These are phyloP conservation scores for Dryobotodes eremita DNA, from an alignment of 2,888 invertebrate species.

Conservation along the genomic window DNA sequence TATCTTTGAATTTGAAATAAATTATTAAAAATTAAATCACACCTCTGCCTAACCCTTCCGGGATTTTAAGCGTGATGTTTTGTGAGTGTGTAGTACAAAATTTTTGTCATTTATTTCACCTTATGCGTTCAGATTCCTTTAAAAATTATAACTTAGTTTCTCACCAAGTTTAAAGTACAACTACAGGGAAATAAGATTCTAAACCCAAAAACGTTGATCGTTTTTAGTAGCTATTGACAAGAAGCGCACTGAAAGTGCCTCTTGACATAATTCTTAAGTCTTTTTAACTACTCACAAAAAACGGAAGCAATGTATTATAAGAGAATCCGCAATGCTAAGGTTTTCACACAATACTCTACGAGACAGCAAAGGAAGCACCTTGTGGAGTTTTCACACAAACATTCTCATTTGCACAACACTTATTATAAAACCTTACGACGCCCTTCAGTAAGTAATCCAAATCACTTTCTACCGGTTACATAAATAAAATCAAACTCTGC, in stretches of 20 bases:
- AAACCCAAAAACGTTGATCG: neutral
- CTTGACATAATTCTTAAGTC: neutral
- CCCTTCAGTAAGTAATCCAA: neutral
- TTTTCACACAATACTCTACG: neutral
- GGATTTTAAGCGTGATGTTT: neutral
- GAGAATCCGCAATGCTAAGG: neutral
- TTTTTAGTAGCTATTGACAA: neutral
- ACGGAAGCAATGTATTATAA: neutral
- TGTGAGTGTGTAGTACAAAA: neutral
- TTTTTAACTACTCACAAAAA: neutral
- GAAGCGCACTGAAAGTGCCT: too few species aligned
- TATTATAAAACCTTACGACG: slow-evolving; percentile 22
- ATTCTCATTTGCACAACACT: neutral
- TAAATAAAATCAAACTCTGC: neutral
- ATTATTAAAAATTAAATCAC: too few species aligned
- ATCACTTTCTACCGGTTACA: neutral
- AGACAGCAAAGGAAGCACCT: neutral
- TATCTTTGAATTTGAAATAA: too few species aligned
- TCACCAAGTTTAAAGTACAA: too few species aligned
- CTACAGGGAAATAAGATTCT: too few species aligned
- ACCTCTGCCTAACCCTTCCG: too few species aligned
- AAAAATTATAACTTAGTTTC: neutral
- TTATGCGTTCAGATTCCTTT: neutral
- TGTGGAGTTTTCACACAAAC: neutral
- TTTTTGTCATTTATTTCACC: neutral